phyloP scores from a whole-genome alignment of 1,140 invertebrate genomes.

The Ostrea edulis region DNA sequence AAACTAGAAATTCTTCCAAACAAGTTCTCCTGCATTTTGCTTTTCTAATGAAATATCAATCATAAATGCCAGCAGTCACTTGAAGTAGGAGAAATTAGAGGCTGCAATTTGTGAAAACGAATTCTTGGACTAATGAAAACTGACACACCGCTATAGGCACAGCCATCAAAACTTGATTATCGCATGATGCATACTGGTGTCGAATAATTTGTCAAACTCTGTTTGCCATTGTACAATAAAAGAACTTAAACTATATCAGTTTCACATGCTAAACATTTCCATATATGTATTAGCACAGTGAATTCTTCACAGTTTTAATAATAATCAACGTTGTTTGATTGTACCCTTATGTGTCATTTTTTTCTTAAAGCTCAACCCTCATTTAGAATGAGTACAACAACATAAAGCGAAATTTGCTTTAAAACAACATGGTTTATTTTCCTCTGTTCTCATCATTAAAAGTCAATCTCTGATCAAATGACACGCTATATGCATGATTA shows the following conservation, averaged over 20 bases:
- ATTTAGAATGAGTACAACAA: neutral
- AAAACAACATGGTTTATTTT: neutral
- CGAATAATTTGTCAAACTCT: conserved; percentile 30
- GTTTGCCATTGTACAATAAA: conserved; percentile 17
- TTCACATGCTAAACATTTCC: conserved; percentile 1
- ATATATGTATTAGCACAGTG: neutral
- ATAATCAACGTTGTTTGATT: conserved; percentile 8
- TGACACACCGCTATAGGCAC: conserved; percentile 41
- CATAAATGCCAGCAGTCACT: conserved; percentile 34
- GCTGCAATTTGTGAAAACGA: conserved; percentile 45
- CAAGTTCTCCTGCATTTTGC: conserved; percentile 3
- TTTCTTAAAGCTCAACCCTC: neutral
- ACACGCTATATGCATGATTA: conserved; percentile 30
- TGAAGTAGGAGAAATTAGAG: conserved; percentile 42
- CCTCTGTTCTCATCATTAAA: neutral
- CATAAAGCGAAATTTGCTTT: neutral
- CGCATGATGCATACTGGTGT: conserved; percentile 39
- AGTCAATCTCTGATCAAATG: conserved; percentile 37
- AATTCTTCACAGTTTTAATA: neutral
- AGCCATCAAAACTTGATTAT: conserved; percentile 43
- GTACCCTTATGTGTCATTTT: conserved; percentile 8
- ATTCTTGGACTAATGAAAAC: conserved; percentile 41
- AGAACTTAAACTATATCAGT: conserved; percentile 23
- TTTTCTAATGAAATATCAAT: conserved; percentile 44
- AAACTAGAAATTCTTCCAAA: conserved; percentile 32